Percentiles rank a stretch among this genome's conserved stretches.
Evolutionary conservation across 2,888 invertebrate genomes (phyloP).

Genomic region (Eupithecia exiguata): DNA sequence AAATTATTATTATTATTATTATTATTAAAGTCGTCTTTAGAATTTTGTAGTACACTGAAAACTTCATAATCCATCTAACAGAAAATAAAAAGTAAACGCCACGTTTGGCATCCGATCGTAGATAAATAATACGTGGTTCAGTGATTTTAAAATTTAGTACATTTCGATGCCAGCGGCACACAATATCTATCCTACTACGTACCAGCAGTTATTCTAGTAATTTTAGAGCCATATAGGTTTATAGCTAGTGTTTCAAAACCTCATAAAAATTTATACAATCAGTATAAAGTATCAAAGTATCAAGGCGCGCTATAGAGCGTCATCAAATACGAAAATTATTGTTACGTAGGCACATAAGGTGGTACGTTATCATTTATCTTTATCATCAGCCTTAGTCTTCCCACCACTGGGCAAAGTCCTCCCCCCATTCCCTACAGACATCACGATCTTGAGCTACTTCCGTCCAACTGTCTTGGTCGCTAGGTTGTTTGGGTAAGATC

Average conservation of each 20-base stretch:
- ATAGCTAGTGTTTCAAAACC: neutral
- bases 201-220: neutral
- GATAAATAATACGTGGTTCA: conserved; percentile 27
- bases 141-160: conserved; percentile 17
- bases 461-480: too few species aligned
- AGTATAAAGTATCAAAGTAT: neutral
- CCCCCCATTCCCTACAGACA: too few species aligned
- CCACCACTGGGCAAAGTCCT: too few species aligned
- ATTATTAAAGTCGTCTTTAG: too few species aligned
- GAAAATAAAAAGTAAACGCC: neutral
- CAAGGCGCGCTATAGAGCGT: neutral
- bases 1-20: too few species aligned
- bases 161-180: conserved; percentile 10
- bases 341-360: neutral
- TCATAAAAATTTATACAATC: conserved; percentile 3
- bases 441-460: too few species aligned
- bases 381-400: too few species aligned
- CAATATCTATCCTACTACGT: neutral
- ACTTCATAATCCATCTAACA: neutral
- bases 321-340: neutral
- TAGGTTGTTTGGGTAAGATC: too few species aligned
- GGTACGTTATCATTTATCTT: too few species aligned
- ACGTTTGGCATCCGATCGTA: conserved; percentile 21
- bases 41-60: neutral
- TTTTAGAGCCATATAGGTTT: neutral